phyloP scores from a whole-genome alignment of 2,113 vertebrate species.

The Cygnus buccinator region DNA sequence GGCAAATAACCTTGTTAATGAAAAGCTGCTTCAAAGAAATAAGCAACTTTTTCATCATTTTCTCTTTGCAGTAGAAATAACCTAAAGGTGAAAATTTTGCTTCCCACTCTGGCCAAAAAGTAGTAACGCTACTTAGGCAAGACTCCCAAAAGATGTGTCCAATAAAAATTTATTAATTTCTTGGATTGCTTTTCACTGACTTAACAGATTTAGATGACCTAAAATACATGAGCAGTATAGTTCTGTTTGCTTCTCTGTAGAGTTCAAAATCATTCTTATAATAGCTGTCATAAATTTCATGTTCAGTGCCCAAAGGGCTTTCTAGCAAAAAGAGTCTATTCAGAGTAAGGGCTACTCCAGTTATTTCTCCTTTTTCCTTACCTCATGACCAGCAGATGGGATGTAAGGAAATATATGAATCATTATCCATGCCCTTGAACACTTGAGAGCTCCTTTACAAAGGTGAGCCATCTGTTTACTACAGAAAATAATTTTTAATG shows the following conservation, averaged over 20 bases:
- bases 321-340: background rate
- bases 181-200: background rate
- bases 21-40: background rate
- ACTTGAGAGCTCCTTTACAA: background rate
- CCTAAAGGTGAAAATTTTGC: background rate
- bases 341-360: background rate
- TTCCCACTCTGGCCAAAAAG: background rate
- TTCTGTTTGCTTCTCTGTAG: background rate
- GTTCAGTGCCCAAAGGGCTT: background rate
- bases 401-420: background rate
- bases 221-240: background rate
- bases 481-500: conserved; percentile 28
- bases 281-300: background rate
- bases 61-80: background rate
- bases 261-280: background rate
- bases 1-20: background rate
- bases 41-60: background rate
- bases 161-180: background rate
- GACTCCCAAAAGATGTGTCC: background rate
- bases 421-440: background rate
- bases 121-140: background rate
- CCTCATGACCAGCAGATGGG: background rate
- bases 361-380: background rate
- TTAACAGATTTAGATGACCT: background rate
- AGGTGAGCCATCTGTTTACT: conserved; percentile 38